These are phyloP conservation scores for Ganaspis sp. DNA, from an alignment of 1,140 invertebrate genomes.

Conservation along the genomic window DNA sequence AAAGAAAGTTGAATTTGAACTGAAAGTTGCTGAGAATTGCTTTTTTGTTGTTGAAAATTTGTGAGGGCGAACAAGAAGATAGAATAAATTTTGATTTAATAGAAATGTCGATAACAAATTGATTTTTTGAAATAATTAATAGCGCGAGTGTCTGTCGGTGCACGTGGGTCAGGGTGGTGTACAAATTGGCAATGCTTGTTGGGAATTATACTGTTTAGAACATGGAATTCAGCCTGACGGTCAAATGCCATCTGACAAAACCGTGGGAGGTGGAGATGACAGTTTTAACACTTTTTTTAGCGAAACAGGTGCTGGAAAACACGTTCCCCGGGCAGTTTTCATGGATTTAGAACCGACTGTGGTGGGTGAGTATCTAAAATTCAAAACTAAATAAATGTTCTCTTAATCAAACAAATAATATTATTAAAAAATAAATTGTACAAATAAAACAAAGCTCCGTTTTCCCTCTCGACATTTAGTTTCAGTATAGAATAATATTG, in stretches of 20 bases:
- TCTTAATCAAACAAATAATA: not conserved
- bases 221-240: constrained; percentile 90
- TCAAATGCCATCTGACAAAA: constrained; percentile 70
- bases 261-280: constrained; percentile 54
- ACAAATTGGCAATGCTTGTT: constrained; percentile 87
- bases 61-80: not conserved
- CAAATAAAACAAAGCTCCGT: too few species aligned
- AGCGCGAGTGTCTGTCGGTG: constrained; percentile 83
- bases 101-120: not conserved
- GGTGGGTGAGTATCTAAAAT: constrained; percentile 69
- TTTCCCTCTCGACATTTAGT: too few species aligned
- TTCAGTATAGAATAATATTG: too few species aligned
- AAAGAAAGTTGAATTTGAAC: too few species aligned
- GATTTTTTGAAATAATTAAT: constrained; percentile 47
- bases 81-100: not conserved
- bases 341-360: constrained; percentile 84
- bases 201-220: constrained; percentile 87
- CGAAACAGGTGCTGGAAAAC: constrained; percentile 64
- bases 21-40: too few species aligned
- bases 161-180: constrained; percentile 84
- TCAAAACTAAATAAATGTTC: not conserved
- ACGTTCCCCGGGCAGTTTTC: constrained; percentile 81
- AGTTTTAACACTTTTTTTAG: constrained; percentile 67
- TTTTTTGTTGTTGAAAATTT: too few species aligned
- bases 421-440: too few species aligned